These are phyloP conservation scores for Sarcophaga peregrina DNA, from an alignment of 1,140 invertebrate genomes.

Conservation along the genomic window DNA sequence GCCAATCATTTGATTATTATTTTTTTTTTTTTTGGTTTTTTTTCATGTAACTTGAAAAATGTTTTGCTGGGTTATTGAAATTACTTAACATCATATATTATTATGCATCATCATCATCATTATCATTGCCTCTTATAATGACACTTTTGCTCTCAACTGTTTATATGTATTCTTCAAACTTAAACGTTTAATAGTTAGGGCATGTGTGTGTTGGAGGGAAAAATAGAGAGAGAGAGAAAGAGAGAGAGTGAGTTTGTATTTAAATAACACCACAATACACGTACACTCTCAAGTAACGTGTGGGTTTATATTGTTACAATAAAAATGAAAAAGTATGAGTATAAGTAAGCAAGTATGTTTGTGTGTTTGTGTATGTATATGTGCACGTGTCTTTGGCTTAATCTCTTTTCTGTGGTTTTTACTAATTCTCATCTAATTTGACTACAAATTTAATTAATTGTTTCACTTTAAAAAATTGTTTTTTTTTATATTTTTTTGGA, in stretches of 20 bases:
- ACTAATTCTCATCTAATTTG: slow-evolving; percentile 39
- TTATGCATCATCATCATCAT: slow-evolving; percentile 38
- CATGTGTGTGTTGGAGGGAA: background rate
- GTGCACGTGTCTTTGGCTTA: background rate
- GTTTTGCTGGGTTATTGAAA: background rate
- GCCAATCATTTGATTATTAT: too few species aligned
- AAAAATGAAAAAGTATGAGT: background rate
- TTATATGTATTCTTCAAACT: too few species aligned
- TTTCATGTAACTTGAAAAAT: too few species aligned
- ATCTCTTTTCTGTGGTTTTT: slow-evolving; percentile 27
- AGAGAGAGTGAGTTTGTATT: too few species aligned
- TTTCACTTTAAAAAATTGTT: background rate
- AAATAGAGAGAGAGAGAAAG: too few species aligned
- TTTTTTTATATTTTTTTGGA: background rate
- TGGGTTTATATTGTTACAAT: too few species aligned
- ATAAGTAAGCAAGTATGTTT: background rate
- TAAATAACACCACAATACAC: too few species aligned
- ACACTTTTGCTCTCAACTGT: too few species aligned
- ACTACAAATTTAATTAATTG: slow-evolving; percentile 42
- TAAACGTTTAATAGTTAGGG: background rate
- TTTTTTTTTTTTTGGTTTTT: too few species aligned
- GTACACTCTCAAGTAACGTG: too few species aligned
- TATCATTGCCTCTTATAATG: background rate
- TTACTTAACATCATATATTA: slow-evolving; percentile 33
- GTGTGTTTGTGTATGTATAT: background rate